Conservation (phyloP, 2,113 vertebrate species). For the Erpornis zantholeuca region DNA sequence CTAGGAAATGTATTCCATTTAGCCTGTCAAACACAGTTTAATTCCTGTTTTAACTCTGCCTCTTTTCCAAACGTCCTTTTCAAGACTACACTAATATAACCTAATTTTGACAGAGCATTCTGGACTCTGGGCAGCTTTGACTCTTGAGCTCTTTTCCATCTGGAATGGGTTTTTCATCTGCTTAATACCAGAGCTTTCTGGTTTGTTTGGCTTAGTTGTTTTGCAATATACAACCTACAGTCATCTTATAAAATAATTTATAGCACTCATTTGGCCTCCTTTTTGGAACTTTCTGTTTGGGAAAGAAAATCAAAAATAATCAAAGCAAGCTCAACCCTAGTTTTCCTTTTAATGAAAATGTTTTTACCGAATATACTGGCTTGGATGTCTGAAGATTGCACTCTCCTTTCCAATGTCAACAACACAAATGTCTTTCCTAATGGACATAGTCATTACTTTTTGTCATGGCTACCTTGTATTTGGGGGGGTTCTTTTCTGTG, state of each 20-base stretch:
- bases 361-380: background rate
- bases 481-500: background rate
- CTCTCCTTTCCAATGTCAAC: background rate
- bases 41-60: constrained; percentile 15
- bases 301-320: background rate
- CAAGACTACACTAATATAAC: background rate
- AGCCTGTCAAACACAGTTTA: constrained; percentile 32
- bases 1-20: constrained; percentile 47
- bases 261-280: background rate
- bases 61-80: constrained; percentile 36
- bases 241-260: constrained; percentile 8
- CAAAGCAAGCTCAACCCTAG: background rate
- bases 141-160: constrained; percentile 26
- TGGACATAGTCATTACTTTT: background rate
- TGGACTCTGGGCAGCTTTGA: background rate
- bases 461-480: background rate
- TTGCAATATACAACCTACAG: background rate
- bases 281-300: background rate
- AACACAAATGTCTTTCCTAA: background rate
- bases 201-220: constrained; percentile 3
- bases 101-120: constrained; percentile 36
- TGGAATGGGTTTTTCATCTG: constrained; percentile 14
- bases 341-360: background rate
- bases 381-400: background rate
- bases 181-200: background rate